Evolutionary conservation across 2,888 invertebrate species (phyloP).

Genomic region (Colletes collaris): DNA sequence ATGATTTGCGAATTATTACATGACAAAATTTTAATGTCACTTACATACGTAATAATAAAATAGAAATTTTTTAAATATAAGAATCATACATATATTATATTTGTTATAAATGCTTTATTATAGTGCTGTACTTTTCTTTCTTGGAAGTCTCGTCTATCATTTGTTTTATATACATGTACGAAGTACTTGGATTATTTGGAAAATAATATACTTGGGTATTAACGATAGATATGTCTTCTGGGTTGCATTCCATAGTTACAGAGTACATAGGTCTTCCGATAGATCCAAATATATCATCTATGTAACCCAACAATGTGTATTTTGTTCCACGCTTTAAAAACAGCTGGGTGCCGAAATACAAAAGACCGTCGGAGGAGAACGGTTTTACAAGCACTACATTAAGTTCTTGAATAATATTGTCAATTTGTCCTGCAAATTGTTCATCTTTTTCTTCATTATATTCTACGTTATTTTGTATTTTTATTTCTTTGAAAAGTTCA

Average conservation of each 20-base stretch:
- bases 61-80: no score
- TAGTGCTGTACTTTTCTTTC: constrained; percentile 24
- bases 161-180: constrained; percentile 40
- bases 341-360: constrained; percentile 58
- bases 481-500: constrained; percentile 25
- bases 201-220: constrained; percentile 49
- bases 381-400: constrained; percentile 52
- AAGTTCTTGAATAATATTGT: constrained; percentile 41
- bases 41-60: background rate
- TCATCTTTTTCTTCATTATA: background rate
- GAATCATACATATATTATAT: no score
- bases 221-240: constrained; percentile 10
- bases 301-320: constrained; percentile 49
- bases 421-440: constrained; percentile 45
- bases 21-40: background rate
- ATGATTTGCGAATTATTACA: constrained; percentile 5
- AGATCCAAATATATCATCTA: constrained; percentile 64
- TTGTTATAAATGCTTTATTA: background rate
- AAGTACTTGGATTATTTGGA: constrained; percentile 46
- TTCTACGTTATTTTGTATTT: constrained; percentile 7
- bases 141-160: constrained; percentile 13
- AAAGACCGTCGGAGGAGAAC: constrained; percentile 20
- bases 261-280: constrained; percentile 58
- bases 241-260: constrained; percentile 15
- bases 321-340: constrained; percentile 31